Evolutionary conservation across 1,140 invertebrate species (phyloP).

Genomic region (Papilio aristodemus): DNA sequence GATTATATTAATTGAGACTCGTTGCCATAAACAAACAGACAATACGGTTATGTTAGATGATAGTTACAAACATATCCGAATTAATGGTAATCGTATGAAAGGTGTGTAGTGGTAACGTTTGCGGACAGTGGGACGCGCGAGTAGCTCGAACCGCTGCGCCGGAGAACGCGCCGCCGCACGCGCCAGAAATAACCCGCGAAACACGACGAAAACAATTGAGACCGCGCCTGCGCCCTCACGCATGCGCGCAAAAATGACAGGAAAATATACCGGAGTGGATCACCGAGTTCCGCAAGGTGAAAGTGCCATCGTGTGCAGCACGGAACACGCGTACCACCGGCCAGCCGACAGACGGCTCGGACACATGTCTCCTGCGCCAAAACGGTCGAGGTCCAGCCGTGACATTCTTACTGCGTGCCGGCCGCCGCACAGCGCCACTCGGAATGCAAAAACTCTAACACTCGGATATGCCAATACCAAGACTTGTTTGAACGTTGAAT

Average conservation of each 20-base stretch:
- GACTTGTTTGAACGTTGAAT: slow-evolving; percentile 18
- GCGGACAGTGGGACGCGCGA: slow-evolving; percentile 60
- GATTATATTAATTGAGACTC: background rate
- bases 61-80: background rate
- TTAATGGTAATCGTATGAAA: slow-evolving; percentile 53
- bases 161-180: slow-evolving; percentile 57
- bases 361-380: slow-evolving; percentile 37
- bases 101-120: slow-evolving; percentile 56
- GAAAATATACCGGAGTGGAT: slow-evolving; percentile 61
- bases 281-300: slow-evolving; percentile 42
- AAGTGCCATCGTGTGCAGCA: slow-evolving; percentile 40
- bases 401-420: slow-evolving; percentile 42
- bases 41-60: background rate
- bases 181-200: slow-evolving; percentile 75
- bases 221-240: slow-evolving; percentile 68
- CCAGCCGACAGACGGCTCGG: slow-evolving; percentile 46
- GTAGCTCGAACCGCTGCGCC: slow-evolving; percentile 55
- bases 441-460: slow-evolving; percentile 29
- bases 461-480: background rate
- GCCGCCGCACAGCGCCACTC: slow-evolving; percentile 10
- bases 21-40: background rate
- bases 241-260: slow-evolving; percentile 71
- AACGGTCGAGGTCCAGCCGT: slow-evolving; percentile 35
- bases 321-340: slow-evolving; percentile 36
- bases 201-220: slow-evolving; percentile 79